Conservation (phyloP, 1,140 invertebrate genomes). For the Antheraea pernyi region DNA sequence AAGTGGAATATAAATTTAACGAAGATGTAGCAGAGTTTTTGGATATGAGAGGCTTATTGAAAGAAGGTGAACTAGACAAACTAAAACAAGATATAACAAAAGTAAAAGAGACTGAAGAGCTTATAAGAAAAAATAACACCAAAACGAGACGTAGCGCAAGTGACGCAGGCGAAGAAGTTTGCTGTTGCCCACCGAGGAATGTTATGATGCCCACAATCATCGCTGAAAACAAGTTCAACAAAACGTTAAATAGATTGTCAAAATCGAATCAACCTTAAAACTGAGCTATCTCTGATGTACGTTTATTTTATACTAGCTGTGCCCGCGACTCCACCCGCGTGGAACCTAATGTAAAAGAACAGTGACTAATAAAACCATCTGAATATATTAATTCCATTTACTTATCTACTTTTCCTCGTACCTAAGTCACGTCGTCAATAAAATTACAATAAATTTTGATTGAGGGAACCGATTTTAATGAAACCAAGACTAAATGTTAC, state of each 20-base stretch:
- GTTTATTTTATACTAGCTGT: too few relatives aligned
- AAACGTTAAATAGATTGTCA: slow-evolving; percentile 12
- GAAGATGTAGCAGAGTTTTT: slow-evolving; percentile 41
- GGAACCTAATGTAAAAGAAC: too few relatives aligned
- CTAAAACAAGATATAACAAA: slow-evolving; percentile 23
- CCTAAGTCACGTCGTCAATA: too few relatives aligned
- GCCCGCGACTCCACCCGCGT: too few relatives aligned
- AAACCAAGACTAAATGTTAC: too few relatives aligned
- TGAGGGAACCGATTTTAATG: too few relatives aligned
- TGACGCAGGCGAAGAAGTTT: slow-evolving; percentile 17
- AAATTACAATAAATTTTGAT: too few relatives aligned
- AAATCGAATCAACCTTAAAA: background rate
- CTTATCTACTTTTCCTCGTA: too few relatives aligned
- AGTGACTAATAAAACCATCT: too few relatives aligned
- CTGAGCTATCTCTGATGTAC: background rate
- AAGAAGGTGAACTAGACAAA: slow-evolving; percentile 24
- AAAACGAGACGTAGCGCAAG: slow-evolving; percentile 13
- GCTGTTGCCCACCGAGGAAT: slow-evolving; percentile 39
- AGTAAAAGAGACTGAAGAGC: background rate
- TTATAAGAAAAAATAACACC: slow-evolving; percentile 16
- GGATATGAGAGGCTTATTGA: slow-evolving; percentile 35
- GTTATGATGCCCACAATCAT: slow-evolving; percentile 34
- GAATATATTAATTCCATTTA: too few relatives aligned
- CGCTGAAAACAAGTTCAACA: slow-evolving; percentile 22
- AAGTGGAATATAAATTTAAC: slow-evolving; percentile 41